Evolutionary conservation across 2,888 invertebrate genomes (phyloP), one percentile per base, ranked within the genome.

Genomic region (Marronus borbonicus): DNA sequence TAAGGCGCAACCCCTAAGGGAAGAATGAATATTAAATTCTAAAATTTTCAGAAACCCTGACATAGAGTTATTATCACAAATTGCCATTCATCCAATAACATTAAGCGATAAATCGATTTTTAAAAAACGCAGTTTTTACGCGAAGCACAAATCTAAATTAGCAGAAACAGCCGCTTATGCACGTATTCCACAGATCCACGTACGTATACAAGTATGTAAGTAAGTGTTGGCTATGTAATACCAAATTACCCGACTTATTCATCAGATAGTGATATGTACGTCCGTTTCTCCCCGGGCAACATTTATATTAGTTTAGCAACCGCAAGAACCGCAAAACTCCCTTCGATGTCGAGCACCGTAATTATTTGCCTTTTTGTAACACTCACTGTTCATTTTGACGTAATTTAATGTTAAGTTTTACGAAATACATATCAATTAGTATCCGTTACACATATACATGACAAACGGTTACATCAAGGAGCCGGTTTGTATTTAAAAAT

Each of bases 281-380:
- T 66, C 17, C 17, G 28, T 66, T 66, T 66, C 36, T 66, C 39
- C n/a, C 10, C 44, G 66, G 39, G 66, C 44, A 39, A 20, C 17
- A 44, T 66, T 66, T 66, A 44, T 44, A 44, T 44, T 66, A 66
- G 44, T 66, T 66, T 20, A 66, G 44, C 20, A 66, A 44, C 66
- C 39, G 44, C 39, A 39, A 44, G 39, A 66, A 66, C 66, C 66
- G 39, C 66, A 66, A 66, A 66, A 44, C 28, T 28, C 5, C 60
- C 17, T 44, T 66, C 17, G 39, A n/a, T 44, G 20, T 17, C 17
- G 39, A 44, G 20, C 17, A 44, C 39, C 3, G 44, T 66, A 66
- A 66, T 66, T 44, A 44, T 28, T 20, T 44, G 14, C 39, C 12
- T 66, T 66, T 66, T 17, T 66, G 44, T 39, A 44, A 66, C 66